A percentile compares a stretch with the other conserved stretches of the same genome.
Conservation (phyloP, 37 sponge, comb jelly and placozoan genomes). For the Chondrosia reniformis region DNA sequence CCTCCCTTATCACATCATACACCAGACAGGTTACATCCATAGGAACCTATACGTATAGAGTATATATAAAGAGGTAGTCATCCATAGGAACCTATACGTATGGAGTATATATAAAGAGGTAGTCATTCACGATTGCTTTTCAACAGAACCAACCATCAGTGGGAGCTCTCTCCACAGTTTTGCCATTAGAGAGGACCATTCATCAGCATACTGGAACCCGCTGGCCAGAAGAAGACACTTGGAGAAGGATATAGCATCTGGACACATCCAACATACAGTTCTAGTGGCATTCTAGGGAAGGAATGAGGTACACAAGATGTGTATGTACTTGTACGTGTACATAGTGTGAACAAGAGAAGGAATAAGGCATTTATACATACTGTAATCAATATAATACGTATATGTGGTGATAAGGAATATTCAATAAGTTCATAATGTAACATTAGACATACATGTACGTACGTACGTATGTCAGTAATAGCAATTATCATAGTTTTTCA, state of each 20-base stretch:
- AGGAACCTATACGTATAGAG: neutral
- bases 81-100: neutral
- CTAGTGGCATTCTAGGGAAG: neutral
- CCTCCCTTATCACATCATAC: neutral
- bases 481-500: too few relatives aligned
- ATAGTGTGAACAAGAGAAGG: too few relatives aligned
- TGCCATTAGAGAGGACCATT: neutral
- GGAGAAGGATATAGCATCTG: neutral
- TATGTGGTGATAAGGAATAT: too few relatives aligned
- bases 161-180: neutral
- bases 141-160: neutral
- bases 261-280: neutral
- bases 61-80: neutral
- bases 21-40: neutral
- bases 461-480: too few relatives aligned
- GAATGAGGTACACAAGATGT: neutral
- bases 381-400: too few relatives aligned
- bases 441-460: too few relatives aligned
- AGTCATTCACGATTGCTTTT: neutral
- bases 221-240: neutral
- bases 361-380: too few relatives aligned
- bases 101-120: neutral
- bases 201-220: neutral
- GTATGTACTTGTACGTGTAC: too few relatives aligned
- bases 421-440: too few relatives aligned